These are phyloP conservation scores for Panzeria rudis DNA, from an alignment of 2,888 invertebrate species.

Conservation along the genomic window DNA sequence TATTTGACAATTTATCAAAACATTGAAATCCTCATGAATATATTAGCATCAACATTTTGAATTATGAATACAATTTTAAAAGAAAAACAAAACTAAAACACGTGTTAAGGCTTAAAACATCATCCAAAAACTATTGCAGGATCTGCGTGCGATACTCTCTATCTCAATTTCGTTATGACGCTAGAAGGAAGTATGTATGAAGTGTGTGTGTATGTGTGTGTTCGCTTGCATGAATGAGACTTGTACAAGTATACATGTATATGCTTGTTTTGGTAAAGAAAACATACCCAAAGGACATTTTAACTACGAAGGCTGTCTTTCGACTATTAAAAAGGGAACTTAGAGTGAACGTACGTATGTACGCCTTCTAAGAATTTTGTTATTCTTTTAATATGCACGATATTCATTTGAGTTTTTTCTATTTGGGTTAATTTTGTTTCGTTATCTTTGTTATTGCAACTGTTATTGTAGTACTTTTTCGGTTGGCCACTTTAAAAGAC, in stretches of 20 bases:
- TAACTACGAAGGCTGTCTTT: slow-evolving; percentile 56
- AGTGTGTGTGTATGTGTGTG: not conserved
- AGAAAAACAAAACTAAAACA: slow-evolving; percentile 66
- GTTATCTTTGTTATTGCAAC: slow-evolving; percentile 53
- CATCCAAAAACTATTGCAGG: slow-evolving; percentile 44
- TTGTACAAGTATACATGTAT: slow-evolving; percentile 27
- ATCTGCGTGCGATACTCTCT: not conserved
- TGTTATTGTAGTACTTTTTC: slow-evolving; percentile 57
- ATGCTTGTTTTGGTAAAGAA: slow-evolving; percentile 36
- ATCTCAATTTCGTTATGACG: not conserved
- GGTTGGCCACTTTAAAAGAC: slow-evolving; percentile 69
- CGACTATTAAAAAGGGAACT: slow-evolving; percentile 31
- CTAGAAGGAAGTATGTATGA: not conserved
- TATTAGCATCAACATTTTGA: slow-evolving; percentile 52
- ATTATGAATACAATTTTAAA: slow-evolving; percentile 54
- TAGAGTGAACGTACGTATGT: slow-evolving; percentile 23
- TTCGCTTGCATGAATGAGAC: not conserved
- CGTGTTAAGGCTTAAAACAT: slow-evolving; percentile 71
- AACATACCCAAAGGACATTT: slow-evolving; percentile 67
- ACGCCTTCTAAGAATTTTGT: slow-evolving; percentile 48
- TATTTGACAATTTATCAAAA: slow-evolving; percentile 28
- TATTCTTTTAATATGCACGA: slow-evolving; percentile 60
- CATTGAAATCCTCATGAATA: slow-evolving; percentile 66
- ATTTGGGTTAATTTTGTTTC: slow-evolving; percentile 45
- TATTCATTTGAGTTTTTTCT: slow-evolving; percentile 30